Base-by-base conservation (phyloP, 2,797 vertebrate genomes). In the Chaetophractus vellerosus region DNA sequence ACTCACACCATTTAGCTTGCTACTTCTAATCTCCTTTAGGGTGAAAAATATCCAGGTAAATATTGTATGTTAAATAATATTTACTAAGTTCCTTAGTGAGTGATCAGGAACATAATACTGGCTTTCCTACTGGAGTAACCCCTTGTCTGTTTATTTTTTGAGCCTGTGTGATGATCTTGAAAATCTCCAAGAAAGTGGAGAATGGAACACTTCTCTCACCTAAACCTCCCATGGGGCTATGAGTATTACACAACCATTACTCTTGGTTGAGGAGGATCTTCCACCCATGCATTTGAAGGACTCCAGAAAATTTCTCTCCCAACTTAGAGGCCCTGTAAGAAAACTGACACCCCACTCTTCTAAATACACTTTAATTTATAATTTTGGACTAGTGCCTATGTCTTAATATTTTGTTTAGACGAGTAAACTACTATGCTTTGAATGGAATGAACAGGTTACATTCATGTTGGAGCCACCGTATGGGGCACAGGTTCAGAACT, bases 11-110 rank as follows among this genome's bases (percentile, higher is more conserved):
- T 87, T 80, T 50, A 38, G 12, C 15, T 82, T 82, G 28, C 38
- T n/a, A 31, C 2, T 72, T 88, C 75, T 66, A 84, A 52, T 78
- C n/a, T 93, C 36, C 52, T 74, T 1, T 31, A 57, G 55, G 38
- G 79, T 55, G 21, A 55, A 38, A 95, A 83, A 85, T 82, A 87
- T 5, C 76, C 68, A 86, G n/a, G 86, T 95, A 90, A 89, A 87
- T 69, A 41, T 12, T 90, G 9, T 48, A 28, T 38, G 9, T 57
- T 86, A 86, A 72, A 38, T 87, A 79, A 81, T 93, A 66, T 86
- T 93, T 93, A n/a, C 66, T 28, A 68, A 92, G 21, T 68, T 50
- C 61, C 28, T 88, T 12, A 2, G 9, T 66, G 64, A 86, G 55
- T 89, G 79, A 50, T 80, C 38, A 14, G 68, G n/a, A 36, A 38